These are phyloP conservation scores for Crotalus horridus DNA, from an alignment of 2,113 vertebrate species.

Conservation along the genomic window DNA sequence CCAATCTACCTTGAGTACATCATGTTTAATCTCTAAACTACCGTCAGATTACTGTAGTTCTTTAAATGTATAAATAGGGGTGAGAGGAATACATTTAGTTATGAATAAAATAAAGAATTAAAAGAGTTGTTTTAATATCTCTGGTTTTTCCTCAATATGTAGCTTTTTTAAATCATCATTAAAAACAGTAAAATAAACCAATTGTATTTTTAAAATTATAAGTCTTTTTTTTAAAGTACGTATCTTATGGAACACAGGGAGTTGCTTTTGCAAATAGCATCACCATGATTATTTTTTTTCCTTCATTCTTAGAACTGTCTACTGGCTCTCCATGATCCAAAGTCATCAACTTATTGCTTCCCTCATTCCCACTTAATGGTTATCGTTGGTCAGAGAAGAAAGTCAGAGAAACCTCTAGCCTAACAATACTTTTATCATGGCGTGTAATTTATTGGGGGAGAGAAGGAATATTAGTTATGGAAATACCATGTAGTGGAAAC, in stretches of 20 bases:
- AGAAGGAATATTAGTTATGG: not conserved
- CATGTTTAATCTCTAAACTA: not conserved
- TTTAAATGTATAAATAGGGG: not conserved
- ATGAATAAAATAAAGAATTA: not conserved
- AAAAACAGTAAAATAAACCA: not conserved
- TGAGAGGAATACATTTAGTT: not conserved
- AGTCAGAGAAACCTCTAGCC: not conserved
- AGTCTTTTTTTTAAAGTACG: not conserved
- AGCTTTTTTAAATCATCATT: not conserved
- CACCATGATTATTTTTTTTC: not conserved
- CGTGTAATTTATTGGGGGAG: not conserved
- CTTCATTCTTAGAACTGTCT: not conserved
- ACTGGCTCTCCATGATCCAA: not conserved
- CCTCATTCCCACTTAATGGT: not conserved
- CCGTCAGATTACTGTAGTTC: not conserved
- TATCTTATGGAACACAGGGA: not conserved
- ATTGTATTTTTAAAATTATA: not conserved
- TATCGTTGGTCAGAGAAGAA: too few species aligned
- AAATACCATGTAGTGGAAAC: not conserved
- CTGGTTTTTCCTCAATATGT: not conserved
- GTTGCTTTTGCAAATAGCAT: not conserved
- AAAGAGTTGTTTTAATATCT: not conserved
- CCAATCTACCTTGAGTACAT: not conserved
- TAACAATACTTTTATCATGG: not conserved
- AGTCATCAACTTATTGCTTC: not conserved